These are phyloP conservation scores for Drosophila nr. medialis DNA, from an alignment of 2,888 invertebrate genomes.

Conservation along the genomic window DNA sequence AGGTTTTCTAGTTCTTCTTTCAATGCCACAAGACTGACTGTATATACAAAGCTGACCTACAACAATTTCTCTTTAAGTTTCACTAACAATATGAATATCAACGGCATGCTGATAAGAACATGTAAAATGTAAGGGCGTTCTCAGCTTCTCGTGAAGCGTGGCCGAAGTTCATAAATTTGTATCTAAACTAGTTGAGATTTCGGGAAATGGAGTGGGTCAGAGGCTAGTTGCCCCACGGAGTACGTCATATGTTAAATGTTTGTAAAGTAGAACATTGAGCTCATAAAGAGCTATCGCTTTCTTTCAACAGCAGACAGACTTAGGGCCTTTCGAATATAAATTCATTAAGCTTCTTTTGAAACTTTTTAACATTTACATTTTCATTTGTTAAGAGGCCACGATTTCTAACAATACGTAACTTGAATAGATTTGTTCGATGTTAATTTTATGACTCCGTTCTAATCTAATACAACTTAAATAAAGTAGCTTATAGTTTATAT, in stretches of 20 bases:
- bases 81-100: background rate
- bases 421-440: too few species aligned
- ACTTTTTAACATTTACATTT: background rate
- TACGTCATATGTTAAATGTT: background rate
- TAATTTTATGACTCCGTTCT: too few species aligned
- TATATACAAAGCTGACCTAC: slow-evolving; percentile 17
- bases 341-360: background rate
- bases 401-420: background rate
- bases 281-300: background rate
- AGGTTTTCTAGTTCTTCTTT: slow-evolving; percentile 20
- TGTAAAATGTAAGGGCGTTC: background rate
- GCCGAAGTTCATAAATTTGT: background rate
- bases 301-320: background rate
- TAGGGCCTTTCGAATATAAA: background rate
- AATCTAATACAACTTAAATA: background rate
- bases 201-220: background rate
- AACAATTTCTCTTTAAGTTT: slow-evolving; percentile 2
- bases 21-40: slow-evolving; percentile 11
- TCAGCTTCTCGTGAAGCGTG: background rate
- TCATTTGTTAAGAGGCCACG: background rate
- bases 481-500: background rate
- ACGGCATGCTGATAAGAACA: slow-evolving; percentile 25
- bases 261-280: background rate
- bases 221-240: background rate
- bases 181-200: background rate